Base-by-base conservation (phyloP, 1,140 invertebrate genomes). In the Globodera ellingtonae region DNA sequence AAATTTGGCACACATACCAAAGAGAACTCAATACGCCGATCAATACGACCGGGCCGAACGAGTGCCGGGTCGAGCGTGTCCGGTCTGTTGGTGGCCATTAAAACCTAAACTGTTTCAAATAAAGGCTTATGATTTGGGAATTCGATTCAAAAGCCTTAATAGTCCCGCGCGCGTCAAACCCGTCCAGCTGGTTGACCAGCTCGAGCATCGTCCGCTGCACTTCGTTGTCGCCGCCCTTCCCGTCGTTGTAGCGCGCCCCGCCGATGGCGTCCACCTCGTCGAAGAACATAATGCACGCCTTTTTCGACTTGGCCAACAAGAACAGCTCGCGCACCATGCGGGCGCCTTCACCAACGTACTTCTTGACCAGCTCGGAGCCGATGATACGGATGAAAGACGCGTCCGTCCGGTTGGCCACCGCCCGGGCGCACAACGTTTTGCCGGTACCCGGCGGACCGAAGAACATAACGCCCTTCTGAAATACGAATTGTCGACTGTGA, bases 201-300 rank as follows among this genome's bases (percentile, higher is more conserved):
- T 99, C 98, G 86, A 99, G 92, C 98, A 99, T 99, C 21, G 98
- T 99, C 89, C 98, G 92, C 91, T 99, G 97, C 1, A 98, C 96
- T 91, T 98, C 96, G 88, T 98, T 98, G 88, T 98, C 96, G 15
- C 96, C 95, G 78, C 97, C 97, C 72, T 96, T 95, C 56, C 97
- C 97, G 90, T 99, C 97, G 90, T 99, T 97, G 90, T 98, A 98
- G 84, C 96, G 92, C 56, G 97, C 97, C 67, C 97, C 96, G 84
- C 98, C 98, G 88, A 99, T 97, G 48, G 98, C 98, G 91, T 99
- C 98, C 89, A 99, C 98, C 93, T 99, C 98, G 92, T 99, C 98
- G 91, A 99, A 99, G 92, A 99, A 99, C 79, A 99, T 98, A 3
- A 99, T 92, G 90, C 98, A 99, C 9, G 98, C 97, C 90, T 99